Base-by-base conservation (phyloP, 2,113 vertebrate species). In the Rhea pennata region DNA sequence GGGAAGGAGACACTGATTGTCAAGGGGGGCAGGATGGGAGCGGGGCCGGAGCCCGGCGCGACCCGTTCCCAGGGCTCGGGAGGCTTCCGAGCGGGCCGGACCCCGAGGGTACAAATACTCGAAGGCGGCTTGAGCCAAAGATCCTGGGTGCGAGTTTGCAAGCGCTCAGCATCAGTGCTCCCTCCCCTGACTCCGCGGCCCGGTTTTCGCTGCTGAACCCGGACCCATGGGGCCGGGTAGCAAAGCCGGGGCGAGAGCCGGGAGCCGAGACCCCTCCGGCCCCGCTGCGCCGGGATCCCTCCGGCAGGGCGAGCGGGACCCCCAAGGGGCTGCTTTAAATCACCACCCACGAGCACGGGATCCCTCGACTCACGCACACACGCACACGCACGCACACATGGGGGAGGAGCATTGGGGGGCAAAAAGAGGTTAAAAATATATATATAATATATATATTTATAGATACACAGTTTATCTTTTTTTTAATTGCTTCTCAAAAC, bases 1-100 rank as follows among this genome's bases (percentile, higher is more conserved):
- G 91, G 95, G 95, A 94, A 77, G 96, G 93, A 96, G 97, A 95
- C 97, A 96, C 96, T 98, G 98, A 98, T 98, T 98, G 98, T 98
- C 97, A 50, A 92, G 94, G 53, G 53, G 87, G 56, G 95, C 92
- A 95, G 86, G 44, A 74, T 92, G 88, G 78, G 66, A 71, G 53
- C 1, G 6, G 74, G 85, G 50, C 69, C 13, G 16, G 51, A 70
- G 36, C 36, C 36, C 36, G 36, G 36, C 36, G 36, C 36, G 36
- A 36, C 36, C 27, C 3, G 2, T n/a, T 88, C 84, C 88, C 77
- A 23, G 69, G 76, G 72, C 40, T 6, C 2, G 33, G 85, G 88
- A 75, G 80, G 51, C 15, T 75, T 66, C 66, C 42, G 3, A 39
- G 21, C 80, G 54, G 64, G 53, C 61, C 51, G 23, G 69, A 42